A percentile compares a stretch with the other conserved stretches of the same genome.
Evolutionary conservation across 2,888 invertebrate genomes (phyloP).

Genomic region (Nymphalis polychloros): DNA sequence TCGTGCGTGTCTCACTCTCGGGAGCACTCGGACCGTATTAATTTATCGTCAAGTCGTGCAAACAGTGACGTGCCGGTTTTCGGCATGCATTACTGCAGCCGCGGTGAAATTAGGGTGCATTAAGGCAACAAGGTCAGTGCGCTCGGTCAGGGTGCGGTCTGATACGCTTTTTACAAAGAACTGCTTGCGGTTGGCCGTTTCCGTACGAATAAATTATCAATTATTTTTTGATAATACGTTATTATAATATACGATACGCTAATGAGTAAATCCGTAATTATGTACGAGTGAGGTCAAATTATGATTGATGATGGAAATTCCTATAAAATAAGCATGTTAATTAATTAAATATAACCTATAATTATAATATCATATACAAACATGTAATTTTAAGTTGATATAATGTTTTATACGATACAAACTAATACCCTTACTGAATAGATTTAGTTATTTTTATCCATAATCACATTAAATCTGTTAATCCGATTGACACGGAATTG

Average conservation of each 20-base stretch:
- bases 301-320: constrained; percentile 18
- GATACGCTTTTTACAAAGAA: constrained; percentile 48
- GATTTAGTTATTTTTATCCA: too few species aligned
- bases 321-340: not conserved
- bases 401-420: too few species aligned
- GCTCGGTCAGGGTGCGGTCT: constrained; percentile 56
- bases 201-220: constrained; percentile 47
- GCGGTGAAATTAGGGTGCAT: constrained; percentile 79
- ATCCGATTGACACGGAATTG: not conserved
- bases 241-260: constrained; percentile 21
- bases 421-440: too few species aligned
- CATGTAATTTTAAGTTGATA: too few species aligned
- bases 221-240: constrained; percentile 37
- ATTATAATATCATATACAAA: too few species aligned
- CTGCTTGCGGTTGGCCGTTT: constrained; percentile 65
- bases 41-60: constrained; percentile 78
- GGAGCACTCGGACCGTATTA: constrained; percentile 67
- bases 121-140: constrained; percentile 76
- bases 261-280: constrained; percentile 21
- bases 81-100: constrained; percentile 55
- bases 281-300: constrained; percentile 8
- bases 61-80: constrained; percentile 76
- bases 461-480: too few species aligned
- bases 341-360: too few species aligned
- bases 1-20: constrained; percentile 60